These are phyloP conservation scores for Eupithecia tripunctaria DNA, from an alignment of 2,888 invertebrate species.

Conservation along the genomic window DNA sequence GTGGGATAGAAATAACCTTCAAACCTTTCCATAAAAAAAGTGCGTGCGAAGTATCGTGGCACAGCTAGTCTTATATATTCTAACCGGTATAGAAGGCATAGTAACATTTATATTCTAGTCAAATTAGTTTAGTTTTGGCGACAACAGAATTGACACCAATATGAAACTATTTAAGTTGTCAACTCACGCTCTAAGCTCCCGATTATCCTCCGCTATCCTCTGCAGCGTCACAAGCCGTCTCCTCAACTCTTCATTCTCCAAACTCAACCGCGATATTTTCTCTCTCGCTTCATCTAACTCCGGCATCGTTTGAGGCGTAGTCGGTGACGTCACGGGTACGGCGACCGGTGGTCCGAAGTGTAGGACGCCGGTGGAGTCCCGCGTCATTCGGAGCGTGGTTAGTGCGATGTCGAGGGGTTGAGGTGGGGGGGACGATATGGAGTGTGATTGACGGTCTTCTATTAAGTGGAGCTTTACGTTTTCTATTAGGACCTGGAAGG, in stretches of 20 bases:
- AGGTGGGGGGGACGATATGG: slow-evolving; percentile 91
- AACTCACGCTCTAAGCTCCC: slow-evolving; percentile 79
- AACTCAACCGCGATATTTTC: slow-evolving; percentile 65
- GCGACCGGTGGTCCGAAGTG: slow-evolving; percentile 86
- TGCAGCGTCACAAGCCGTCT: slow-evolving; percentile 76
- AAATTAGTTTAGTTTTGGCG: too few species aligned
- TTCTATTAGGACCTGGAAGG: slow-evolving; percentile 88
- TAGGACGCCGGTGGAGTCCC: slow-evolving; percentile 90
- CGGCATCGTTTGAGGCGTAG: slow-evolving; percentile 63
- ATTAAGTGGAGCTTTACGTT: slow-evolving; percentile 90
- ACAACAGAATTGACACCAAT: too few species aligned
- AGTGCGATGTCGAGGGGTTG: slow-evolving; percentile 91
- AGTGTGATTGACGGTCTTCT: slow-evolving; percentile 93
- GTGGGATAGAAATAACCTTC: too few species aligned
- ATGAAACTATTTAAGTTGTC: too few species aligned
- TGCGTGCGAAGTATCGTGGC: too few species aligned
- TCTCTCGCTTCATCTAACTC: slow-evolving; percentile 78
- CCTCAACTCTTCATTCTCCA: slow-evolving; percentile 82
- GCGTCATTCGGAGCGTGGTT: slow-evolving; percentile 87
- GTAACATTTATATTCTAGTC: too few species aligned
- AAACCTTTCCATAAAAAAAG: too few species aligned
- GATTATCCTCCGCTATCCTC: slow-evolving; percentile 83
- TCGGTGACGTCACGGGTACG: slow-evolving; percentile 61
- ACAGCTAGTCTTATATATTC: too few species aligned
- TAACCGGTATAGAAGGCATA: too few species aligned